A percentile compares a stretch with the other conserved stretches of the same genome.
Conservation (phyloP, 2,797 vertebrate species). For the Helarctos malayanus region DNA sequence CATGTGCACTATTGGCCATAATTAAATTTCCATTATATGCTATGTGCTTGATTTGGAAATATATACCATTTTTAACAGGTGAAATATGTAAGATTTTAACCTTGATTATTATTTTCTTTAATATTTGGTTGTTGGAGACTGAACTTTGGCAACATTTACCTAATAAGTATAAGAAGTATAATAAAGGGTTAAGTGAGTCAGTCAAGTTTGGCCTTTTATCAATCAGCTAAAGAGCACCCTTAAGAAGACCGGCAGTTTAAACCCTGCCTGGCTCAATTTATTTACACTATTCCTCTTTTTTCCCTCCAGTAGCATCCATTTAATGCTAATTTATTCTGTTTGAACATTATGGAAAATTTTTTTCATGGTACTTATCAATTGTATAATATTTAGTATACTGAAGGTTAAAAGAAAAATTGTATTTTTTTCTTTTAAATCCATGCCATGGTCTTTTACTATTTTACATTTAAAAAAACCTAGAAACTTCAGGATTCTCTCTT, state of each 20-base stretch:
- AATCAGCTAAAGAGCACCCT: neutral
- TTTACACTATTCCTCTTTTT: neutral
- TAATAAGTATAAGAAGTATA: neutral
- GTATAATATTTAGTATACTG: neutral
- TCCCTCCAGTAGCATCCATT: neutral
- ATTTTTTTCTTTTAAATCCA: neutral
- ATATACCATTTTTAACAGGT: neutral
- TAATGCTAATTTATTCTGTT: neutral
- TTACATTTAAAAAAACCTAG: neutral
- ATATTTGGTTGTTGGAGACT: neutral
- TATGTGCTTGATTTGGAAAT: neutral
- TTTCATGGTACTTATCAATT: slow-evolving; percentile 33
- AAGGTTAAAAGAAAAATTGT: neutral
- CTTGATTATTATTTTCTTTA: slow-evolving; percentile 14
- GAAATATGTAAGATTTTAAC: neutral
- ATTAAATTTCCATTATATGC: neutral
- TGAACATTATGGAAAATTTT: neutral
- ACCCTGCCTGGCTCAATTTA: neutral
- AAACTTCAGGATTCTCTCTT: neutral
- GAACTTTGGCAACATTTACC: neutral
- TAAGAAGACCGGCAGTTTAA: neutral
- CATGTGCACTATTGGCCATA: neutral
- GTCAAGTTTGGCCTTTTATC: neutral
- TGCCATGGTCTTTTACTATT: neutral
- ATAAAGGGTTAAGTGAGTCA: neutral